Evolutionary conservation across 2,888 invertebrate genomes (phyloP), one percentile per base, ranked within the genome.

Genomic region (Nesidiocoris tenuis): DNA sequence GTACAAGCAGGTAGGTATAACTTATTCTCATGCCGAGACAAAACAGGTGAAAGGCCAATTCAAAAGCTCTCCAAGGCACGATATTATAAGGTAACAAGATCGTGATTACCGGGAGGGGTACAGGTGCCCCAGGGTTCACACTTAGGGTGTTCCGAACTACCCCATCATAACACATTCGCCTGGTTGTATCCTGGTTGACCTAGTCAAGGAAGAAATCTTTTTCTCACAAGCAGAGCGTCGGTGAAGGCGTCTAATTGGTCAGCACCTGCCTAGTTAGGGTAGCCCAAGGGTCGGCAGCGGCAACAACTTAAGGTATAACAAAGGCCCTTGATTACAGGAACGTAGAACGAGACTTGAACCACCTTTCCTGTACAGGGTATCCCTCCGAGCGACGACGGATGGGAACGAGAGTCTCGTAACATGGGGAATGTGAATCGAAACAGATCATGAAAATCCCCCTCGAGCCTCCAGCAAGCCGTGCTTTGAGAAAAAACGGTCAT

Each of bases 231-330:
- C 3, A 39, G 39, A 39, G 39, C 39, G 39, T 39, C 12, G 39
- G 65, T 65, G 65, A 65, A 65, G 65, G 12, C 39, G 17, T 65
- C 65, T 65, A 65, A 65, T 65, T 65, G 65, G 65, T 39, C 39
- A 65, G 65, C 65, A 65, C 65, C 65, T 65, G 65, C 65, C 65
- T 65, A 25, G 65, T 65, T 65, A 39, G 65, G 65, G 39, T 39
- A 39, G 39, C 39, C 39, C 12, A 7, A 39, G 39, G 39, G 39
- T 12, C 39, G 3, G 39, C 12, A 39, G 39, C 39, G 39, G 39
- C 39, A 39, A 39, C 39, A 39, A 39, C 39, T 39, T 39, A 39
- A n/a, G 39, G 39, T 12, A 12, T 39, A 39, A 39, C 39, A 39
- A 39, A 39, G 39, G 39, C 12, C 39, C 39, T 39, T 39, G 39